Percentiles rank a stretch among this genome's conserved stretches.
phyloP scores from a whole-genome alignment of 2,888 invertebrate genomes.

The Pyrrhia umbra region DNA sequence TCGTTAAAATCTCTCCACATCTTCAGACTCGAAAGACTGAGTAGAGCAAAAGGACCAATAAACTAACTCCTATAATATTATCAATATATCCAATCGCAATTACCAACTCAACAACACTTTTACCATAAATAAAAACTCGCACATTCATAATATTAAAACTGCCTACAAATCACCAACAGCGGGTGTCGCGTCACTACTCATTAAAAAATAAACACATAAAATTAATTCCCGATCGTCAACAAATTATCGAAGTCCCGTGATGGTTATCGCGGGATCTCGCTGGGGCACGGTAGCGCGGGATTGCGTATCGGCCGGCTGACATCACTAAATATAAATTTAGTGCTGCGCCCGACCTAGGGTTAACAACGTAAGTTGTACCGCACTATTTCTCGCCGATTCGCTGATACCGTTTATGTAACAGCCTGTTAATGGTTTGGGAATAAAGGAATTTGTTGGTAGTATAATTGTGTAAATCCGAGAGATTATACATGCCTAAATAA shows the following conservation, averaged over 20 bases:
- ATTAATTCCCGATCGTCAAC: conserved; percentile 74
- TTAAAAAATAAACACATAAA: conserved; percentile 70
- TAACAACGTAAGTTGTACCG: conserved; percentile 79
- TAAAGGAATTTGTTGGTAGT: conserved; percentile 34
- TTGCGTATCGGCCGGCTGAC: conserved; percentile 81
- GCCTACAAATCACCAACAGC: conserved; percentile 57
- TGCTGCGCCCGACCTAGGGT: conserved; percentile 78
- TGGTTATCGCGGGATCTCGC: conserved; percentile 77
- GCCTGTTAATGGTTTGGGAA: conserved; percentile 55
- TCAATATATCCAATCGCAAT: conserved; percentile 51
- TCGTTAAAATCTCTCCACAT: background rate
- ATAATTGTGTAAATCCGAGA: conserved; percentile 4
- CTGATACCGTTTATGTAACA: conserved; percentile 73
- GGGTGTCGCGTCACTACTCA: conserved; percentile 63
- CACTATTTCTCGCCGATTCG: conserved; percentile 82
- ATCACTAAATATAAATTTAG: conserved; percentile 85
- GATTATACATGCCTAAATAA: background rate
- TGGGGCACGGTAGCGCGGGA: conserved; percentile 80
- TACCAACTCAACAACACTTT: conserved; percentile 47
- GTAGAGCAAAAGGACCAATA: conserved; percentile 29
- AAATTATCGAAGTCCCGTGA: conserved; percentile 76
- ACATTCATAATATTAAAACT: conserved; percentile 53
- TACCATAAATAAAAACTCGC: conserved; percentile 49
- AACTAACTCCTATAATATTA: conserved; percentile 41
- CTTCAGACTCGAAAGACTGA: conserved; percentile 8